Evolutionary conservation across 1,140 invertebrate genomes (phyloP).

Genomic region (Nylanderia fulva): DNA sequence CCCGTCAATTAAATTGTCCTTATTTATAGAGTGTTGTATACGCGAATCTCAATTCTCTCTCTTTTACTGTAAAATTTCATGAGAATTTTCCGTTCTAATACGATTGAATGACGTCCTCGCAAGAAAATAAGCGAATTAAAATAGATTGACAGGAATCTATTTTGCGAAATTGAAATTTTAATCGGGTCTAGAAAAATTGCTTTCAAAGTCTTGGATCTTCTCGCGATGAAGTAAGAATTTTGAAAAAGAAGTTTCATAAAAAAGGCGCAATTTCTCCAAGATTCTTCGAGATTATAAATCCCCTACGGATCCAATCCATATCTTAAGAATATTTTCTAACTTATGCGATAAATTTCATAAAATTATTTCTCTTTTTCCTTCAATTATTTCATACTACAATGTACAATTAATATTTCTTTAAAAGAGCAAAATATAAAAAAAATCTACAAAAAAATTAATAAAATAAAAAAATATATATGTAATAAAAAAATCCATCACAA

Average conservation of each 20-base stretch:
- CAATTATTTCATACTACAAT: too few species aligned
- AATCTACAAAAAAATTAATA: too few species aligned
- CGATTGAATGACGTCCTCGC: neutral
- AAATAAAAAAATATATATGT: too few species aligned
- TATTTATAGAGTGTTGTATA: neutral
- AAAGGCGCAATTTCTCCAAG: neutral
- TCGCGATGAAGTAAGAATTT: neutral
- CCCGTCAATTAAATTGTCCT: neutral
- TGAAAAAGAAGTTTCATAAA: neutral
- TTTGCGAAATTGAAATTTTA: constrained; percentile 20
- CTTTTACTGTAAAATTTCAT: neutral
- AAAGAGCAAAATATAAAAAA: too few species aligned
- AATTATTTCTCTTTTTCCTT: too few species aligned
- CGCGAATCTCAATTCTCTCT: neutral
- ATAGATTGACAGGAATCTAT: neutral
- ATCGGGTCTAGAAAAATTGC: neutral
- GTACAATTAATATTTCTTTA: too few species aligned
- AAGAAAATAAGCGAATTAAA: neutral
- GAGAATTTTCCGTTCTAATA: too few species aligned
- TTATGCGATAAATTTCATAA: too few species aligned
- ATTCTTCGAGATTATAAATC: neutral
- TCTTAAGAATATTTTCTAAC: too few species aligned
- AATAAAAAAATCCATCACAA: too few species aligned
- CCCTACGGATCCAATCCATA: too few species aligned
- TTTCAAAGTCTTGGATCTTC: neutral